These are phyloP conservation scores for Papilio helenus DNA, from an alignment of 1,140 invertebrate genomes.

Conservation along the genomic window DNA sequence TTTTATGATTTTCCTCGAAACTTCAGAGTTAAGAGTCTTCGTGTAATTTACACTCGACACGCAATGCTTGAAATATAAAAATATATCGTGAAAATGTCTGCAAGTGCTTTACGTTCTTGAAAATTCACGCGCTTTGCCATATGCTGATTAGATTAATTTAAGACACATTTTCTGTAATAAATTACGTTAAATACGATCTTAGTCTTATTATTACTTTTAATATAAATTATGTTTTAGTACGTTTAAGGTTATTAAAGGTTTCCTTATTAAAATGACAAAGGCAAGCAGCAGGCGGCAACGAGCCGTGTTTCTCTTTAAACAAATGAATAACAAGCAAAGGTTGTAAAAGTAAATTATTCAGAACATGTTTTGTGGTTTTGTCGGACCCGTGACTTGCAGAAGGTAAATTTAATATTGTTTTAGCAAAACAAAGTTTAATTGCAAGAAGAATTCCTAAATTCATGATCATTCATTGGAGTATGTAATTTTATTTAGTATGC, in stretches of 20 bases:
- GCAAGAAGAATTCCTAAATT: no score
- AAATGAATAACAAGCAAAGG: constrained; percentile 37
- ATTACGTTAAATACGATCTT: no score
- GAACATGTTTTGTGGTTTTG: constrained; percentile 30
- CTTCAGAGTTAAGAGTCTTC: constrained; percentile 1
- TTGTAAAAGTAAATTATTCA: constrained; percentile 38
- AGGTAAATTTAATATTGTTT: neutral
- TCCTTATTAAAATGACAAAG: constrained; percentile 3
- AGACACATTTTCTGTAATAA: no score
- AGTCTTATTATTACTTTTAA: no score
- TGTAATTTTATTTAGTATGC: no score
- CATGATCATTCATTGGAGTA: no score
- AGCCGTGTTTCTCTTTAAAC: constrained; percentile 29
- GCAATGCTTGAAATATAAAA: neutral
- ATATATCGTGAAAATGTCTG: neutral
- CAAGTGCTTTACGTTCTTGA: neutral
- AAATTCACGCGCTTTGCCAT: neutral
- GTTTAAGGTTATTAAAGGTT: neutral
- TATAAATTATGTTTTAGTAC: neutral
- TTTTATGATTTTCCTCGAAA: neutral
- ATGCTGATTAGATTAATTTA: neutral
- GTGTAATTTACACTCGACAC: constrained; percentile 12
- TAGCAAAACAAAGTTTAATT: neutral
- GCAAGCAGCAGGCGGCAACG: neutral
- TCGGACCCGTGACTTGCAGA: constrained; percentile 10